Evolutionary conservation across 92 coral and sea anemone species (phyloP), one percentile per base, ranked within the genome.

Genomic region (Palythoa grandis): DNA sequence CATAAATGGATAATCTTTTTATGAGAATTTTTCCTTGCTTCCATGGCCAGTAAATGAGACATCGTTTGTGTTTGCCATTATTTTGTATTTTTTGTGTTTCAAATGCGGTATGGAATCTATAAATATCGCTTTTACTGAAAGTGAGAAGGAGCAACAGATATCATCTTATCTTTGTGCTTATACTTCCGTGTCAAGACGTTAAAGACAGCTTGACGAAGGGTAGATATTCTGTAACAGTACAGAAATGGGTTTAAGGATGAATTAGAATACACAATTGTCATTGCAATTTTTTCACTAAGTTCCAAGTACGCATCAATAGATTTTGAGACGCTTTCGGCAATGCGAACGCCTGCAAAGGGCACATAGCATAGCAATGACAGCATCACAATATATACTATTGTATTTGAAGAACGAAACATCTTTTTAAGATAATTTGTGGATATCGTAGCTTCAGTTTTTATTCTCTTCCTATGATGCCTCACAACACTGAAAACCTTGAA

Each of bases 181-280:
- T 24, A 77, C 3, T 60, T 52, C 9, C 72, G 23, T 12, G 43
- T 66, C 13, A 80, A 43, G 25, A 80, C 74, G 65, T 80, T 80
- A 2, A 80, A 15, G 20, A 80, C 58, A 22, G 85, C 74, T 66
- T 50, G 73, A 15, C 85, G 73, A 15, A 80, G 73, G 29, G 39
- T 40, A 16, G 57, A 23, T 17, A 66, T 80, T 66, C 85, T 80
- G 40, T 80, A 80, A 29, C 85, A 80, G 40, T 80, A 80, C 2
- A 80, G 74, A 5, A 23, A 20, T 0, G 85, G 85, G 17, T 80
- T 80, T 6, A 80, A 39, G 4, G 72, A 66, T 5, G 85, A 80
- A 43, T 80, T 80, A 0, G 63, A 80, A 22, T n/a, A 80, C 57
- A 80, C 85, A 22, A 80, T 80, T 48, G 85, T 80, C 85, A 80